These are phyloP conservation scores for Epizoanthus fatuus DNA, from an alignment of 92 coral and sea anemone species.

Conservation along the genomic window DNA sequence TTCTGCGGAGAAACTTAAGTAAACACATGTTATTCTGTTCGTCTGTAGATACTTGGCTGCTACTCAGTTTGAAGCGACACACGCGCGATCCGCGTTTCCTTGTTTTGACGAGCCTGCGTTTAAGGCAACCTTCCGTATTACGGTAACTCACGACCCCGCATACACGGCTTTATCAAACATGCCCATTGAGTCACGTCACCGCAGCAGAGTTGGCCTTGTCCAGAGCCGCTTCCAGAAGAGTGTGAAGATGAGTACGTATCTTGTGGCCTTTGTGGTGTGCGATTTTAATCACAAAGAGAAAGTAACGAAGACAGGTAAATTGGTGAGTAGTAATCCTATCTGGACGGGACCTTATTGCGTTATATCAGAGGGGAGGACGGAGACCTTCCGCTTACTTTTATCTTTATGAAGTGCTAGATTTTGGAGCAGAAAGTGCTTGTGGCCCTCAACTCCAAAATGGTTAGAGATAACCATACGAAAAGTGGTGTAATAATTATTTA, in stretches of 20 bases:
- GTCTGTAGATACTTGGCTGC: conserved; percentile 77
- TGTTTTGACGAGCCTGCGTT: conserved; percentile 96
- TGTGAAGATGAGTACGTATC: conserved; percentile 92
- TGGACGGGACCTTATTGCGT: not conserved
- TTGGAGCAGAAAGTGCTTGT: too few species aligned
- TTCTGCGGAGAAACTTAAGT: not conserved
- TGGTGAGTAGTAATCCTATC: conserved; percentile 49
- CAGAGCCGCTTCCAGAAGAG: conserved; percentile 68
- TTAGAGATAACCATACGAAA: too few species aligned
- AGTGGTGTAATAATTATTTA: too few species aligned
- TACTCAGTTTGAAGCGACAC: conserved; percentile 93
- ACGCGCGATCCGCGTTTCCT: conserved; percentile 93
- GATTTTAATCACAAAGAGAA: conserved; percentile 77
- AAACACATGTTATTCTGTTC: not conserved
- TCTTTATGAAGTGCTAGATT: too few species aligned
- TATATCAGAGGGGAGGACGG: too few species aligned
- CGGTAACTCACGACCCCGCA: conserved; percentile 64
- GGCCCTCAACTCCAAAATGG: too few species aligned
- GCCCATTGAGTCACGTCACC: conserved; percentile 72
- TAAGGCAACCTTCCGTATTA: conserved; percentile 85
- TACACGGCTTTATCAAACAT: conserved; percentile 86
- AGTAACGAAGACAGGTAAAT: conserved; percentile 70
- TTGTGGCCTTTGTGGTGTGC: conserved; percentile 91
- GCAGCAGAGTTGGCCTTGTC: conserved; percentile 52
- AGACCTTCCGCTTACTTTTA: too few species aligned